These are phyloP conservation scores for Capreolus pygargus DNA, from an alignment of 2,113 vertebrate genomes.

Conservation along the genomic window DNA sequence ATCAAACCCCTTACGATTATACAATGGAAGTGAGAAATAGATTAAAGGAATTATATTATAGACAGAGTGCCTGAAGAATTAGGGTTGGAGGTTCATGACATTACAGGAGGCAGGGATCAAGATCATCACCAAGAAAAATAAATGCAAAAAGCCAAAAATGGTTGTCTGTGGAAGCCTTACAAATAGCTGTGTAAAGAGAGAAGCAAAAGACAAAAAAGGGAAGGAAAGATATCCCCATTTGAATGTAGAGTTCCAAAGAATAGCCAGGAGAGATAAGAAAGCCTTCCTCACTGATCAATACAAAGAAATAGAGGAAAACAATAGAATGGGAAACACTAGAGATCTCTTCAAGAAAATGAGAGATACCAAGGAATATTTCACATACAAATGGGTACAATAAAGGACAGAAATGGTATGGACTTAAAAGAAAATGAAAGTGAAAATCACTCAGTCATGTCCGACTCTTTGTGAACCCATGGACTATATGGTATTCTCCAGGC, in stretches of 20 bases:
- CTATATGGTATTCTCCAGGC: background rate
- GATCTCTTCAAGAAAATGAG: background rate
- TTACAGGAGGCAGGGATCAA: background rate
- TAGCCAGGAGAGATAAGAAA: background rate
- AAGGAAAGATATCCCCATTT: background rate
- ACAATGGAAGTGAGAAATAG: background rate
- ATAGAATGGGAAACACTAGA: background rate
- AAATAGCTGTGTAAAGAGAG: background rate
- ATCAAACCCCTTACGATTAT: background rate
- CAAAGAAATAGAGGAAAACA: background rate
- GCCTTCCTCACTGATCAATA: background rate
- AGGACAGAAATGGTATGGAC: background rate
- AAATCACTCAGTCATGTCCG: background rate
- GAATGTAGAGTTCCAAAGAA: background rate
- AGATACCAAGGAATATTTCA: background rate
- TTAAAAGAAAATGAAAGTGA: background rate
- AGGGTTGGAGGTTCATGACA: background rate
- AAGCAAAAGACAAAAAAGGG: background rate
- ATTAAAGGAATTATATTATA: background rate
- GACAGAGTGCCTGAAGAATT: background rate
- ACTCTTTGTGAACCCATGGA: fast-evolving
- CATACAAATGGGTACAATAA: background rate
- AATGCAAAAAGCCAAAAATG: background rate
- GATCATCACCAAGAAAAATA: background rate
- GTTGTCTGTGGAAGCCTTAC: background rate